Base-by-base conservation (phyloP, 2,113 vertebrate species). In the Rhinolophus sinicus region DNA sequence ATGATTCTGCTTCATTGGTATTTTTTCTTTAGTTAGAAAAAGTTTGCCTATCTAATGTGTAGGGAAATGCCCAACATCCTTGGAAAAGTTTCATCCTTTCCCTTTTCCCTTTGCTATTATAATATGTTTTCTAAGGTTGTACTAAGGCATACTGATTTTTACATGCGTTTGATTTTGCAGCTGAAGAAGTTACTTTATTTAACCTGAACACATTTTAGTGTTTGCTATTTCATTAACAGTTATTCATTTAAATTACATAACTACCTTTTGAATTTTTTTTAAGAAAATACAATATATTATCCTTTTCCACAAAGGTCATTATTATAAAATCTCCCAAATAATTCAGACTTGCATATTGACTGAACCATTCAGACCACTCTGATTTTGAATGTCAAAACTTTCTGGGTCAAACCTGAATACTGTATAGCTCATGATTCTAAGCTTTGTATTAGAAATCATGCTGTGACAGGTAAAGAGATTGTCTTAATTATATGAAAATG, bases 291-390 rank as follows among this genome's bases (percentile, higher is more conserved):
- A 83, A 96, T 87, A 96, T 67, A 82, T 78, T 97, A 97, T 97
- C 80, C 87, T 62, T 90, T 96, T 65, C 88, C 86, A 96, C 91
- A 1, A 7, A 97, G 86, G 86, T 97, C 97, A 98, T 98, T 98
- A 98, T 95, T 96, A 97, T 95, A 92, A 98, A 97, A 98, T 97
- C 98, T 87, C 92, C 92, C 96, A 65, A 88, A 98, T 98, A 98
- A 98, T 96, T 98, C 97, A 97, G 78, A 90, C 35, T 95, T 98
- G 76, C 8, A 92, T 96, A 58, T 97, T 97, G 85, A 60, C 92
- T 60, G 87, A 98, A 72, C 35, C 40, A 54, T 52, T 97, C 97
- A 97, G 94, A 95, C 6, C 2, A 70, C 40, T 96, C 67, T 91
- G 56, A 95, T 93, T 98, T 96, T 97, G 95, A 98, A 98, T 95